A percentile compares a stretch with the other conserved stretches of the same genome.
These are phyloP conservation scores for Marcusenius ussheri DNA, from an alignment of 2,113 vertebrate species.

Conservation along the genomic window DNA sequence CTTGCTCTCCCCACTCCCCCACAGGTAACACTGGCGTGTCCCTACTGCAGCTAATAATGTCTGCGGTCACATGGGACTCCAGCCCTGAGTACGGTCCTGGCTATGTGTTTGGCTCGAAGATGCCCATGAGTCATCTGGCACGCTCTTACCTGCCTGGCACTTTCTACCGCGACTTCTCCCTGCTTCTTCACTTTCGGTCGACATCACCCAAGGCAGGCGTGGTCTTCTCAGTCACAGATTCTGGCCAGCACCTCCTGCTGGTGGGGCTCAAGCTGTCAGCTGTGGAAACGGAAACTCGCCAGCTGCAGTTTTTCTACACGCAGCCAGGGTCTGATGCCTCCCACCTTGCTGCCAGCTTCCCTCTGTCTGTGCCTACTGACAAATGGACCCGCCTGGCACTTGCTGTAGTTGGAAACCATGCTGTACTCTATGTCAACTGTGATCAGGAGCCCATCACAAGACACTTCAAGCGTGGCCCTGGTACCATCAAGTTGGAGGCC, in stretches of 20 bases:
- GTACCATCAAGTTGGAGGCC: slow-evolving; percentile 71
- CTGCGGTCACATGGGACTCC: slow-evolving; percentile 55
- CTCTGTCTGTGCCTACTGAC: slow-evolving; percentile 59
- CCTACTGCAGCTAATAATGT: slow-evolving; percentile 74
- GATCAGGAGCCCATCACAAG: slow-evolving; percentile 56
- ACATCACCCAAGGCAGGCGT: slow-evolving; percentile 59
- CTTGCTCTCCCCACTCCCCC: slow-evolving; percentile 32
- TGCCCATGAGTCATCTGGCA: slow-evolving; percentile 74
- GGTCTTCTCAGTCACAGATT: slow-evolving; percentile 80
- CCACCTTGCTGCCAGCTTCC: slow-evolving; percentile 68
- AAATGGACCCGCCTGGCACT: slow-evolving; percentile 79
- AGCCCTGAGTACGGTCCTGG: slow-evolving; percentile 59
- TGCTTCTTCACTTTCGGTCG: slow-evolving; percentile 75
- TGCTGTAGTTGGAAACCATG: slow-evolving; percentile 63
- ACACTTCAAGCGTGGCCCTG: slow-evolving; percentile 61
- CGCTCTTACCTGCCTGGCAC: slow-evolving; percentile 69
- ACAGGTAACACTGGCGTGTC: slow-evolving; percentile 69
- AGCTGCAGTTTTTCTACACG: slow-evolving; percentile 78
- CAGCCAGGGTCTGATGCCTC: slow-evolving; percentile 64
- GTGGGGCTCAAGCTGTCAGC: slow-evolving; percentile 77
- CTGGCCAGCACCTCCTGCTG: slow-evolving; percentile 64
- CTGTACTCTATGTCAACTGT: slow-evolving; percentile 73
- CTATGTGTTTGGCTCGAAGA: slow-evolving; percentile 65
- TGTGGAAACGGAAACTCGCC: slow-evolving; percentile 51
- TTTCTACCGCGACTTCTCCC: slow-evolving; percentile 80